phyloP scores from a whole-genome alignment of 2,888 invertebrate genomes.

The Patella caerulea region DNA sequence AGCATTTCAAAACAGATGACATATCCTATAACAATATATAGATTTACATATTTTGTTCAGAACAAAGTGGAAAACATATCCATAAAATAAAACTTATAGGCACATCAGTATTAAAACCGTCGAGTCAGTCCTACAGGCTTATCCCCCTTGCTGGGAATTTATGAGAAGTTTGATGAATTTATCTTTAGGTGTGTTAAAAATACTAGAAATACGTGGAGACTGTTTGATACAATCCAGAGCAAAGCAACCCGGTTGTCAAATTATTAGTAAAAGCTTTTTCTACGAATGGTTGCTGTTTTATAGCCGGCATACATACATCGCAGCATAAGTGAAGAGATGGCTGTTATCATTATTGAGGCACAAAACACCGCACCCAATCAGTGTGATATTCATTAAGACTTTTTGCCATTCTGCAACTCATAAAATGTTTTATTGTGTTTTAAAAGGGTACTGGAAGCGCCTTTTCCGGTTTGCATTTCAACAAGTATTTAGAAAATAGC shows the following conservation, averaged over 20 bases:
- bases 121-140: too few relatives aligned
- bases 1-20: too few relatives aligned
- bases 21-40: too few relatives aligned
- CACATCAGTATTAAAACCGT: too few relatives aligned
- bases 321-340: background rate
- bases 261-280: slow-evolving; percentile 8
- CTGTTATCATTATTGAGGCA: background rate
- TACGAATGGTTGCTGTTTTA: slow-evolving; percentile 8
- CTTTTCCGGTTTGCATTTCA: slow-evolving; percentile 5
- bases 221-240: background rate
- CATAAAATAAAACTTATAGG: too few relatives aligned
- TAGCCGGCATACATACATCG: background rate
- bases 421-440: slow-evolving; percentile 10
- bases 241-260: background rate
- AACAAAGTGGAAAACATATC: too few relatives aligned
- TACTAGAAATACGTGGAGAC: background rate
- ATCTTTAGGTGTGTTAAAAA: slow-evolving; percentile 1
- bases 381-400: slow-evolving; percentile 8
- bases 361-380: background rate
- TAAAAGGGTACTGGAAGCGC: slow-evolving; percentile 4
- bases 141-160: too few relatives aligned
- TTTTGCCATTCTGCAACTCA: slow-evolving; percentile 5
- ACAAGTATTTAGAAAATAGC: background rate
- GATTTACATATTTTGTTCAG: too few relatives aligned
- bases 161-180: too few relatives aligned